A percentile compares a stretch with the other conserved stretches of the same genome.
These are phyloP conservation scores for Mesocentrotus franciscanus DNA, from an alignment of 53 echinoderm and acorn worm species.

Conservation along the genomic window DNA sequence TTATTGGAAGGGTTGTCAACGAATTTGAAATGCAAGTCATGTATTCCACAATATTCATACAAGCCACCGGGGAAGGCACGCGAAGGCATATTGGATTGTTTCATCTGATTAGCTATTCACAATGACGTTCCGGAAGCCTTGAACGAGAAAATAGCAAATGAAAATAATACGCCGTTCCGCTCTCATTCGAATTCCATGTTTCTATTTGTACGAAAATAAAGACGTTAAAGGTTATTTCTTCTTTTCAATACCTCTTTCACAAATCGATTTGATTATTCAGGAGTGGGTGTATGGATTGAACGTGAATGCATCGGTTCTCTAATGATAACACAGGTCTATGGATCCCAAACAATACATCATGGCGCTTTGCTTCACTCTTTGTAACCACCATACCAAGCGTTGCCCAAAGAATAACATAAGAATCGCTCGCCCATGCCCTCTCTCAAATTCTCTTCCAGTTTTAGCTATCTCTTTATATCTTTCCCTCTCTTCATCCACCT, in stretches of 20 bases:
- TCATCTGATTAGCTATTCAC: background rate
- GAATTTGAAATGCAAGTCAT: background rate
- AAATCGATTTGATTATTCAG: constrained; percentile 4
- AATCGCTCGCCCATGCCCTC: background rate
- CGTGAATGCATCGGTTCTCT: background rate
- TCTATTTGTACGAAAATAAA: background rate
- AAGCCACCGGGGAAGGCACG: background rate
- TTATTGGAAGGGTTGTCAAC: too few species aligned
- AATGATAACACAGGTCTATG: constrained; percentile 11
- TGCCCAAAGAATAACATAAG: background rate
- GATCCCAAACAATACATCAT: background rate
- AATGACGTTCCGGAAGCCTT: constrained; percentile 8
- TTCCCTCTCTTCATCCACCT: background rate
- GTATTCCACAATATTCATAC: background rate
- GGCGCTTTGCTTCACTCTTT: background rate
- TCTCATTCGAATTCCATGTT: constrained; percentile 2
- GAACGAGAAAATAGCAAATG: background rate
- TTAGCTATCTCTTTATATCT: background rate
- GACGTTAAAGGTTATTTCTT: background rate
- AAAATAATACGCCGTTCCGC: constrained; percentile 29
- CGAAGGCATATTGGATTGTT: background rate
- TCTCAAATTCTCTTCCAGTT: background rate
- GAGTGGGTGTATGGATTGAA: background rate
- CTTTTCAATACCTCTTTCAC: background rate
- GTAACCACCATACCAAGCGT: background rate